Evolutionary conservation across 2,888 invertebrate species (phyloP).

Genomic region (Yponomeuta evonymella): DNA sequence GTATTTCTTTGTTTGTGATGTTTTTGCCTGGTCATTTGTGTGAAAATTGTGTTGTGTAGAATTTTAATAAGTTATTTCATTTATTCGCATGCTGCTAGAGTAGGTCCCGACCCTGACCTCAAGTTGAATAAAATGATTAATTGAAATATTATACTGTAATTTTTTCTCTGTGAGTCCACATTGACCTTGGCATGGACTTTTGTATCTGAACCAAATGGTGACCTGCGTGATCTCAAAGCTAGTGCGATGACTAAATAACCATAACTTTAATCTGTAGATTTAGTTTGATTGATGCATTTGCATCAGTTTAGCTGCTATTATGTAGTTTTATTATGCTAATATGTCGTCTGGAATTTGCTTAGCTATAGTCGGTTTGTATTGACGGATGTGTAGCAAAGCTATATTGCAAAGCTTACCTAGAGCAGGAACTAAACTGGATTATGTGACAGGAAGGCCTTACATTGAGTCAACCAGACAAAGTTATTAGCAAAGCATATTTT

Average conservation of each 20-base stretch:
- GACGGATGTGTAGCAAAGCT: background rate
- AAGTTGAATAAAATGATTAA: conserved; percentile 2
- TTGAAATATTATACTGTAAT: conserved; percentile 6
- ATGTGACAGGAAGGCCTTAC: background rate
- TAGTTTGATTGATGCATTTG: background rate
- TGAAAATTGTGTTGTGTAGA: too few relatives aligned
- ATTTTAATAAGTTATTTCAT: background rate
- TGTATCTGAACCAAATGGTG: background rate
- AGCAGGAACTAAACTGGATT: background rate
- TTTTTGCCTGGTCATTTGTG: too few relatives aligned
- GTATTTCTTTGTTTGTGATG: too few relatives aligned
- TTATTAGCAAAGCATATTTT: too few relatives aligned
- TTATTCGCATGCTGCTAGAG: background rate
- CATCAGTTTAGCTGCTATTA: background rate
- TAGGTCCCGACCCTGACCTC: background rate
- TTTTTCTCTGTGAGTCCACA: background rate
- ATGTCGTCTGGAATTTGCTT: background rate
- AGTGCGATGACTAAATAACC: background rate
- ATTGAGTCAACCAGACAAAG: too few relatives aligned
- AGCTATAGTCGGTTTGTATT: background rate
- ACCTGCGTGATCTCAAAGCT: background rate
- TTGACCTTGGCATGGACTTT: background rate
- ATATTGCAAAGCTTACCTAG: background rate
- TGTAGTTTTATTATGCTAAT: background rate
- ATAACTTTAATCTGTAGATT: background rate